These are phyloP conservation scores for Babylonia areolata DNA, from an alignment of 1,140 invertebrate species.

Conservation along the genomic window DNA sequence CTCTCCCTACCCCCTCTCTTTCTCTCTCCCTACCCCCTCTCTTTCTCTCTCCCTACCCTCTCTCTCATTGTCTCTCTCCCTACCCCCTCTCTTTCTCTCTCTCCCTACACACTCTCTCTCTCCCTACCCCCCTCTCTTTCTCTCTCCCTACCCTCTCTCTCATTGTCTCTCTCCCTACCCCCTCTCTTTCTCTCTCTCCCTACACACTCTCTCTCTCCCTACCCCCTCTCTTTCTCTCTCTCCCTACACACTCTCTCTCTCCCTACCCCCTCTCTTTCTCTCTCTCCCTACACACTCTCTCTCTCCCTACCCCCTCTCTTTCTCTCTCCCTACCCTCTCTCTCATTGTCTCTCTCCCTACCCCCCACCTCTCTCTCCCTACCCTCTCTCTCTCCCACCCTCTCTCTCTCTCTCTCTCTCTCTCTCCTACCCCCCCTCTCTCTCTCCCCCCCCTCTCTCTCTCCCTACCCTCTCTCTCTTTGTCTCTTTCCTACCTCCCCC, in stretches of 20 bases:
- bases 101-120: conserved; percentile 20
- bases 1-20: neutral
- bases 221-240: neutral
- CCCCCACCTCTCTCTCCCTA: neutral
- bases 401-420: neutral
- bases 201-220: too few species aligned
- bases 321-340: conserved; percentile 77
- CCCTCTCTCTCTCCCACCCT: too few species aligned
- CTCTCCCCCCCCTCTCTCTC: too few species aligned
- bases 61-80: neutral
- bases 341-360: conserved; percentile 73
- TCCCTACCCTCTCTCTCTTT: too few species aligned
- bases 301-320: conserved; percentile 1
- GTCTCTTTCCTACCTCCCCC: too few species aligned
- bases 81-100: conserved; percentile 4
- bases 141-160: neutral
- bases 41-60: neutral
- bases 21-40: neutral
- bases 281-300: too few species aligned
- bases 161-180: neutral
- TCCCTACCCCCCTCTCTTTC: neutral
- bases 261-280: too few species aligned
- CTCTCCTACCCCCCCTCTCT: neutral
- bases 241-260: neutral
- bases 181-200: too few species aligned